phyloP scores from a whole-genome alignment of 2,113 vertebrate genomes.

The Myanophis thanlyinensis region DNA sequence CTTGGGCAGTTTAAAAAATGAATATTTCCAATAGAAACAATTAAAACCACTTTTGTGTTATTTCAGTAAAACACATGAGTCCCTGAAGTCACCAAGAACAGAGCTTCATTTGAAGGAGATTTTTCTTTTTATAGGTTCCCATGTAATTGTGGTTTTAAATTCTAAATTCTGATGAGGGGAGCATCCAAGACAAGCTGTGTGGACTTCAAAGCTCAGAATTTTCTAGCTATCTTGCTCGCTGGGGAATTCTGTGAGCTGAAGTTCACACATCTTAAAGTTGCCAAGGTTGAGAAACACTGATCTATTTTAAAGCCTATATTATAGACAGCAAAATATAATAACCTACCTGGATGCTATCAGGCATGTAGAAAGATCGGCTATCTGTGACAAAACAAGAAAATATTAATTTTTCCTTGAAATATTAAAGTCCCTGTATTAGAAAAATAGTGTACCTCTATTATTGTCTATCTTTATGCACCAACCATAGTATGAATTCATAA shows the following conservation, averaged over 20 bases:
- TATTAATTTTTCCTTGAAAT: neutral
- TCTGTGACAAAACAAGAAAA: neutral
- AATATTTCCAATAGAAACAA: neutral
- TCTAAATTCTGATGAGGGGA: neutral
- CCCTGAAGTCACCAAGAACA: neutral
- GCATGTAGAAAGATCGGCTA: neutral
- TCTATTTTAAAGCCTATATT: neutral
- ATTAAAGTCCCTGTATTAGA: neutral
- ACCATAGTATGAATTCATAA: neutral
- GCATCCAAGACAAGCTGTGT: neutral
- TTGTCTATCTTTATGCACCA: neutral
- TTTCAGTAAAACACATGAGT: neutral
- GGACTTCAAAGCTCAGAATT: neutral
- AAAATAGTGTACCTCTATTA: neutral
- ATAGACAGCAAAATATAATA: neutral
- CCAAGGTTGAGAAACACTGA: neutral
- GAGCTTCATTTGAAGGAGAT: neutral
- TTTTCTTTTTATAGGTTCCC: neutral
- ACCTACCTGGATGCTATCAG: neutral
- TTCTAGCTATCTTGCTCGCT: too few relatives aligned
- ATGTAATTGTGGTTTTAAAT: neutral
- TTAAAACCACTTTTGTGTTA: neutral
- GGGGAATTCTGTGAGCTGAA: neutral
- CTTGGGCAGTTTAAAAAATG: neutral
- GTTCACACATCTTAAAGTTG: neutral